Conservation (phyloP, 92 coral and sea anemone species). For the Epizoanthus scotinus region DNA sequence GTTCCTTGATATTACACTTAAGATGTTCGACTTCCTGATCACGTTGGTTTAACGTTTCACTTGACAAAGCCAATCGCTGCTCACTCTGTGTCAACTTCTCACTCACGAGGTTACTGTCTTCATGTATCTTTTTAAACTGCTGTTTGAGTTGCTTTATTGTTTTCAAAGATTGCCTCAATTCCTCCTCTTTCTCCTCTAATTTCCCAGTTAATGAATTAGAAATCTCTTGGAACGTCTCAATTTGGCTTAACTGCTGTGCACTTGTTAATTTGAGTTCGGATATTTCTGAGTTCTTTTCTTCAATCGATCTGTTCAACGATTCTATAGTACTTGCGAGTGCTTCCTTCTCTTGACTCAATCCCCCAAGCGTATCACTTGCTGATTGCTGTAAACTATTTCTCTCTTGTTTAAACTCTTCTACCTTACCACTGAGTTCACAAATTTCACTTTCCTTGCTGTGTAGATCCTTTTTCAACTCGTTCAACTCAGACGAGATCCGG, state of each 20-base stretch:
- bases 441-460: constrained; percentile 54
- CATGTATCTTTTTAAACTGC: constrained; percentile 51
- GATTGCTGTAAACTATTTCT: constrained; percentile 39
- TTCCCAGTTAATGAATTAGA: constrained; percentile 60
- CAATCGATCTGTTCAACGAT: constrained; percentile 48
- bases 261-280: constrained; percentile 58
- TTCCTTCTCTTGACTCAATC: constrained; percentile 26
- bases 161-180: constrained; percentile 60
- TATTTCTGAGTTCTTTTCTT: constrained; percentile 49
- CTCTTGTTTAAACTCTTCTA: constrained; percentile 41
- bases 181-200: constrained; percentile 72
- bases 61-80: constrained; percentile 19
- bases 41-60: constrained; percentile 43
- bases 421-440: constrained; percentile 34
- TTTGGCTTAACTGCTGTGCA: constrained; percentile 49
- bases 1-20: constrained; percentile 42
- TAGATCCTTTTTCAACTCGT: constrained; percentile 29
- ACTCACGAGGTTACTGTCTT: constrained; percentile 58
- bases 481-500: not conserved
- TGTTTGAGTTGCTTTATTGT: constrained; percentile 61
- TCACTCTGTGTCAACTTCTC: constrained; percentile 56
- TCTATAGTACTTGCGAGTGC: constrained; percentile 22
- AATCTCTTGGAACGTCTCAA: constrained; percentile 57
- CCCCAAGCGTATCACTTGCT: constrained; percentile 10
- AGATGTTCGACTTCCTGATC: constrained; percentile 49